Percentiles rank a stretch among this genome's conserved stretches.
phyloP scores from a whole-genome alignment of 2,113 vertebrate genomes.

The Phycodurus eques region DNA sequence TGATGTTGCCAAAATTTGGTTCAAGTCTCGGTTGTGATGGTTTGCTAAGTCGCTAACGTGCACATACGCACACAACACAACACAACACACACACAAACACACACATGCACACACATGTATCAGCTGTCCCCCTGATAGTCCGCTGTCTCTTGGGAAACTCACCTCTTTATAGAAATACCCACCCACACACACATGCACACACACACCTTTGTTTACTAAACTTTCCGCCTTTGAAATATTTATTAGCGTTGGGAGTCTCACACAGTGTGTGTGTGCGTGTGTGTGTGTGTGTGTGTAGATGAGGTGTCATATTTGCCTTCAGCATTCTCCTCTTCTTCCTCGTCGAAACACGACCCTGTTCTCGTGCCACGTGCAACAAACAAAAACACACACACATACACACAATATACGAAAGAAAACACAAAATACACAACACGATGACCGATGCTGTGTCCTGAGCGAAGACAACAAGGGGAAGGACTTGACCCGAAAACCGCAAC shows the following conservation, averaged over 20 bases:
- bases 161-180: constrained; percentile 1
- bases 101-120: not conserved
- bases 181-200: constrained; percentile 18
- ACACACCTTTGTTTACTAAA: constrained; percentile 56
- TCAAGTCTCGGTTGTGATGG: not conserved
- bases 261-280: constrained; percentile 11
- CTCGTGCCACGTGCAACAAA: not conserved
- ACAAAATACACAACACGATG: not conserved
- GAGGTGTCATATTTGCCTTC: constrained; percentile 9
- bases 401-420: not conserved
- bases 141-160: not conserved
- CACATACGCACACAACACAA: no score
- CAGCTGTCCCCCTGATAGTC: not conserved
- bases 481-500: not conserved
- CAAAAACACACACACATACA: not conserved
- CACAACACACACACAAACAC: not conserved
- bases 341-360: not conserved
- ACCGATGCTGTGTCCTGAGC: not conserved
- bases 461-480: not conserved
- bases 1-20: not conserved
- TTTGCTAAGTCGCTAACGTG: not conserved
- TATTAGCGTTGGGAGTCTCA: constrained; percentile 61
- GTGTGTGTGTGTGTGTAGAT: not conserved
- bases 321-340: constrained; percentile 7
- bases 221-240: constrained; percentile 70